These are phyloP conservation scores for Callipepla californica DNA, from an alignment of 2,113 vertebrate genomes.

Conservation along the genomic window DNA sequence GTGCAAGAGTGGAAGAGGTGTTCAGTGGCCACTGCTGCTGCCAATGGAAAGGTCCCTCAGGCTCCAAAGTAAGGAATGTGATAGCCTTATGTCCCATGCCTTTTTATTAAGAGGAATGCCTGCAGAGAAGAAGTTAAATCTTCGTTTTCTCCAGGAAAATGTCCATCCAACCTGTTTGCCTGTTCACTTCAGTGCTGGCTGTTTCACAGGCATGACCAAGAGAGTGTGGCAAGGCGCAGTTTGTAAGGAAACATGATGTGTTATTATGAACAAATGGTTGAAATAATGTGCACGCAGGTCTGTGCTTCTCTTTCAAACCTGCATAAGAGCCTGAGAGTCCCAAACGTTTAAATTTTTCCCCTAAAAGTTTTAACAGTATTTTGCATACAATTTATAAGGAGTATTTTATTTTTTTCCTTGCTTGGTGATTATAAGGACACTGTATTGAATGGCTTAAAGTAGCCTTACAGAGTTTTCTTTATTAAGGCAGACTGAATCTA, in stretches of 20 bases:
- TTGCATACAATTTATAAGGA: too few relatives aligned
- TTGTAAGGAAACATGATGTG: not conserved
- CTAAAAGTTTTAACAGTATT: too few relatives aligned
- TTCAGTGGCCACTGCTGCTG: not conserved
- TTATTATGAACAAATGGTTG: not conserved
- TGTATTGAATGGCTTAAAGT: not conserved
- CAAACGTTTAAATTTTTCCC: accelerated
- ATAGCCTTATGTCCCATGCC: accelerated
- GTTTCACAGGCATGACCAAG: not conserved
- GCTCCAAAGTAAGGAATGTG: not conserved
- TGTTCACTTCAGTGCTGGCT: not conserved
- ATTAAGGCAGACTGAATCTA: not conserved
- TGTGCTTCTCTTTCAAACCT: not conserved
- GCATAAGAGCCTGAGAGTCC: not conserved
- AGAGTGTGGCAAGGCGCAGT: not conserved
- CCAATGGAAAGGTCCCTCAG: not conserved
- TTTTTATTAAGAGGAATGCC: not conserved
- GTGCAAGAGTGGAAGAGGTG: not conserved
- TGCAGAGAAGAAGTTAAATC: not conserved
- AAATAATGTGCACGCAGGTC: not conserved
- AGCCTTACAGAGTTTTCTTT: not conserved
- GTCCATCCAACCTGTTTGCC: not conserved
- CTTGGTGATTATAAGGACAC: not conserved
- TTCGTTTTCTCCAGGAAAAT: not conserved
- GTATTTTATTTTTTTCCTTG: not conserved